Evolutionary conservation across 2,113 vertebrate species (phyloP).

Genomic region (Martes martes): DNA sequence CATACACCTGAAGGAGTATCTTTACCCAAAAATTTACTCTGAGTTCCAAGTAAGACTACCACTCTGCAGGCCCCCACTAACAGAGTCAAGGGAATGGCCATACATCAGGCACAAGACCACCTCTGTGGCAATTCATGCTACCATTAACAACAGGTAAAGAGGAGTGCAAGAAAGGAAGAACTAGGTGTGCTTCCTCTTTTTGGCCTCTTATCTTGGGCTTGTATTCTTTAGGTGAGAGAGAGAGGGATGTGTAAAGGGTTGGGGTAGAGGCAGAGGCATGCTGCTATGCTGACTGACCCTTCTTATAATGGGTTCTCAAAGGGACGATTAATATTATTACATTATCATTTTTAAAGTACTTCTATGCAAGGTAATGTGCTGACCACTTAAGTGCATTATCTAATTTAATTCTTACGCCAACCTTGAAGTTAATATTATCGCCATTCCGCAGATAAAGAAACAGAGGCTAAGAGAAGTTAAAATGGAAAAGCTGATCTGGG

Average conservation of each 20-base stretch:
- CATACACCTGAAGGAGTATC: neutral
- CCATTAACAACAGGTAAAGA: neutral
- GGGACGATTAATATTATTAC: neutral
- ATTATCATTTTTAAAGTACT: neutral
- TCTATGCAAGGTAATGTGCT: neutral
- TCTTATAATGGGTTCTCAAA: neutral
- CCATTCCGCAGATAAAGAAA: slow-evolving; percentile 2
- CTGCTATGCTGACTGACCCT: neutral
- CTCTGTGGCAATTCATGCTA: neutral
- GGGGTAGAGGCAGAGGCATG: neutral
- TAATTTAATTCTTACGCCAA: slow-evolving; percentile 34
- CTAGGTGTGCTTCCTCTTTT: neutral
- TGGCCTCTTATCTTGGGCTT: neutral
- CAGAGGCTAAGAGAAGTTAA: neutral
- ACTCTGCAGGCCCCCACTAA: neutral
- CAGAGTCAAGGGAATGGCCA: neutral
- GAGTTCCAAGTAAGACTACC: neutral
- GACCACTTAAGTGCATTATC: neutral
- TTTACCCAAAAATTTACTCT: slow-evolving; percentile 10
- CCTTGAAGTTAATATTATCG: neutral
- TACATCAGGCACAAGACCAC: neutral
- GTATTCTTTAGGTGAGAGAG: neutral
- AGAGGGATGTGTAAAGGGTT: neutral
- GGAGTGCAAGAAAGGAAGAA: neutral
- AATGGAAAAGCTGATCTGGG: slow-evolving; percentile 6